These are phyloP conservation scores for Ictalurus punctatus DNA, from an alignment of 2,113 vertebrate species.

Conservation along the genomic window DNA sequence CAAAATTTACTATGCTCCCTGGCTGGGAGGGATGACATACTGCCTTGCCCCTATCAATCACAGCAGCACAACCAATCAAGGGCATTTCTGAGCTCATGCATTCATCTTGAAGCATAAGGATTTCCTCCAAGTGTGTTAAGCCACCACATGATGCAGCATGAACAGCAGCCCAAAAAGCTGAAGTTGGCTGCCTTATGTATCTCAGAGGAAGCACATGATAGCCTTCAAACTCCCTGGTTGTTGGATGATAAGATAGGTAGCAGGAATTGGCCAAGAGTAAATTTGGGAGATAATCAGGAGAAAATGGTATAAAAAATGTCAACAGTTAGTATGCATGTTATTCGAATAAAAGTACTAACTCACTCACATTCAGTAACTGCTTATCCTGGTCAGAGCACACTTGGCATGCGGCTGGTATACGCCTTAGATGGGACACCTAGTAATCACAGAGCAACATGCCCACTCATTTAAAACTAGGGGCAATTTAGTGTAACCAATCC, in stretches of 20 bases:
- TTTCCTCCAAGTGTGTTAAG: background rate
- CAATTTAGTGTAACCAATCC: background rate
- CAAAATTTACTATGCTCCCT: no score
- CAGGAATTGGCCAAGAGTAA: background rate
- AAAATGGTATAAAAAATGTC: background rate
- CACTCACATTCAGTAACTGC: background rate
- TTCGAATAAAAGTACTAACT: background rate
- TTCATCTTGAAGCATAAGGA: background rate
- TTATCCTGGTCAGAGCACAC: background rate
- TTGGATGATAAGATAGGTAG: background rate
- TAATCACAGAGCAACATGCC: background rate
- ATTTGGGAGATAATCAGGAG: background rate
- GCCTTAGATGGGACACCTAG: background rate
- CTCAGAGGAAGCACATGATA: background rate
- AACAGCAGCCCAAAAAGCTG: background rate
- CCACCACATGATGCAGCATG: background rate
- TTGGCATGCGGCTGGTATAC: background rate
- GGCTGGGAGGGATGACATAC: background rate
- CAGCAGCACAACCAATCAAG: background rate
- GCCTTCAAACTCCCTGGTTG: background rate
- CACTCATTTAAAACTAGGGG: background rate
- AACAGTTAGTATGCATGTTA: background rate
- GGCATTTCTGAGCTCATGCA: background rate
- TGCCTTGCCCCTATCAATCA: background rate
- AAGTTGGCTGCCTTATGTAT: background rate